A percentile compares a stretch with the other conserved stretches of the same genome.
Evolutionary conservation across 2,797 vertebrate species (phyloP).

Genomic region (Geotria australis): DNA sequence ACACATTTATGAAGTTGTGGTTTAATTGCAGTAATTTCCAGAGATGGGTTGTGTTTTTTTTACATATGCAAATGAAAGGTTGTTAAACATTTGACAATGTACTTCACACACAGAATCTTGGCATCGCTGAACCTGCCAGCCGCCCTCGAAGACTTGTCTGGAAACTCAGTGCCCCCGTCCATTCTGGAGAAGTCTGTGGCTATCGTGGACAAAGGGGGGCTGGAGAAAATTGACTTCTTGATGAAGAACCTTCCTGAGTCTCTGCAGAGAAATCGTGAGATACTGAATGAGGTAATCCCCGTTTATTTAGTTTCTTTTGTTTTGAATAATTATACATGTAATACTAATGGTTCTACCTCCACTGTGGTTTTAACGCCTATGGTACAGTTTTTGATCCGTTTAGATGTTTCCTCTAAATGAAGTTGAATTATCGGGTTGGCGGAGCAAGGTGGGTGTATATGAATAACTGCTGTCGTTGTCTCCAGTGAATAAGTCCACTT

Average conservation of each 20-base stretch:
- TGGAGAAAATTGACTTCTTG: constrained; percentile 69
- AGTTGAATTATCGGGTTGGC: too few species aligned
- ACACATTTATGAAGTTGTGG: too few species aligned
- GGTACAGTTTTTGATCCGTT: neutral
- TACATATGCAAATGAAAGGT: neutral
- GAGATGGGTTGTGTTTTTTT: neutral
- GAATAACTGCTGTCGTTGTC: too few species aligned
- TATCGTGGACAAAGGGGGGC: constrained; percentile 53
- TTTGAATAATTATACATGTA: neutral
- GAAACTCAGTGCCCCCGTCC: constrained; percentile 72
- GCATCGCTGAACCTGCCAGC: constrained; percentile 89
- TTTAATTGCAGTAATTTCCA: neutral
- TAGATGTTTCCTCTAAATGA: neutral
- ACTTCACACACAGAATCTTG: constrained; percentile 26
- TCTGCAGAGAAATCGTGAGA: constrained; percentile 74
- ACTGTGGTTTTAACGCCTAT: neutral
- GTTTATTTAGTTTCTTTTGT: neutral
- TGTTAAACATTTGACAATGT: neutral
- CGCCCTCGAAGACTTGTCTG: constrained; percentile 77
- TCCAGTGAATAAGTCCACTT: neutral
- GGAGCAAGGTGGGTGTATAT: too few species aligned
- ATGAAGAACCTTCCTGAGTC: constrained; percentile 75
- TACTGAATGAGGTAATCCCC: constrained; percentile 47
- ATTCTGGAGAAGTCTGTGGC: constrained; percentile 58
- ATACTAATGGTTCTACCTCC: neutral